Percentiles rank a stretch among this genome's conserved stretches.
Conservation (phyloP, 2,113 vertebrate genomes). For the Chionomys nivalis region DNA sequence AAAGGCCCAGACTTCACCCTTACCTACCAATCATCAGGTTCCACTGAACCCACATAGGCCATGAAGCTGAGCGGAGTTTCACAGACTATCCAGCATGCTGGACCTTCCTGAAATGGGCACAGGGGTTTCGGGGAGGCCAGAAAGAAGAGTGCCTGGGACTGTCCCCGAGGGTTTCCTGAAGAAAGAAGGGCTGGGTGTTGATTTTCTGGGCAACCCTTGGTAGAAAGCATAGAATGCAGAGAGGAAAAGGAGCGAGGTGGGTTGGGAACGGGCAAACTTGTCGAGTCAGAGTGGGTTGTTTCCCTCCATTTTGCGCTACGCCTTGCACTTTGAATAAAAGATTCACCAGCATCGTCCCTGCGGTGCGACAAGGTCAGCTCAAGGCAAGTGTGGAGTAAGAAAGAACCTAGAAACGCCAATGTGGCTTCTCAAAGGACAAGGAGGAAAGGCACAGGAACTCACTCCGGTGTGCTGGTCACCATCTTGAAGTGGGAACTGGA, state of each 20-base stretch:
- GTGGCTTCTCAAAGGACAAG: conserved; percentile 8
- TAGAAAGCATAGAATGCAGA: background rate
- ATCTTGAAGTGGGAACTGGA: background rate
- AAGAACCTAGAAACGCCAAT: background rate
- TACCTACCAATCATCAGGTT: background rate
- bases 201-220: background rate
- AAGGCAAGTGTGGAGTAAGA: background rate
- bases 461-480: background rate
- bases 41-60: background rate
- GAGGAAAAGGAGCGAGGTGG: background rate
- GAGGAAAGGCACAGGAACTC: background rate
- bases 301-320: background rate
- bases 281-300: background rate
- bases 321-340: background rate
- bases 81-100: background rate
- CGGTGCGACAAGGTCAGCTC: background rate
- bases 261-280: background rate
- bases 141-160: background rate
- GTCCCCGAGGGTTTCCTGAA: conserved; percentile 7
- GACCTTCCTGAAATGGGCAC: background rate
- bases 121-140: background rate
- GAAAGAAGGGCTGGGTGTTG: background rate
- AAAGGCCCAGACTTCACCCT: background rate
- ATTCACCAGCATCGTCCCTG: background rate
- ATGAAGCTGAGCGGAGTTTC: background rate